Base-by-base conservation (phyloP, 1,140 invertebrate species). In the Diorhabda sublineata region DNA sequence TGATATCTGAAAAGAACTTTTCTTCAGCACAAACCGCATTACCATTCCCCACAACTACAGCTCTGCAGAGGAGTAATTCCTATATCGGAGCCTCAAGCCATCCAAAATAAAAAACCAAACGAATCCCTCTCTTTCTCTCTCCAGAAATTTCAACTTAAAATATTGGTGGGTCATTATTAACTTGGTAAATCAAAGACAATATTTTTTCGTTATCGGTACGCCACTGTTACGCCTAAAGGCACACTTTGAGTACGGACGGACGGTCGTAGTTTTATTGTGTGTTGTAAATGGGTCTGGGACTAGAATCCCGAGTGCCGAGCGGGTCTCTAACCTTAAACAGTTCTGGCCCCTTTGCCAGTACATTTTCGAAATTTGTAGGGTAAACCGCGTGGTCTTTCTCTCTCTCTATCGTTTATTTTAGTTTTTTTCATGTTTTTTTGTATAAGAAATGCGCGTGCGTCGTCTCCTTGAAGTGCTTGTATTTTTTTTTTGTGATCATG, bases 211-310 rank as follows among this genome's bases (percentile, higher is more conserved):
- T 26, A 26, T 26, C 26, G 47, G n/a, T 52, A 44, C 67, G 60
- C 67, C 59, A 68, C 67, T 62, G 67, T 11, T 58, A 47, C 47
- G 60, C 58, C 58, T 58, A 58, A 61, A 66, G 58, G 62, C 68
- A 66, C 26, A 65, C 58, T 61, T 44, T 52, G 44, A 58, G 47
- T 60, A 45, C 62, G 62, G 45, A 44, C 68, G 45, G 42, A 56
- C 58, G 45, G 57, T 41, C 64, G 68, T 67, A 61, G 63, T 75
- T 72, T 75, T 77, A 77, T 74, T 77, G 73, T 77, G 64, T 69
- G 71, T 68, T 71, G 73, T 77, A 75, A 77, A 75, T 74, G 73
- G 69, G 74, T 64, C 73, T 76, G 71, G 71, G 72, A 74, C 74
- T 71, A 75, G 74, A 74, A 74, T 75, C 71, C 68, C 58, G 69